Base-by-base conservation (phyloP, 2,113 vertebrate species). In the Bubo bubo region DNA sequence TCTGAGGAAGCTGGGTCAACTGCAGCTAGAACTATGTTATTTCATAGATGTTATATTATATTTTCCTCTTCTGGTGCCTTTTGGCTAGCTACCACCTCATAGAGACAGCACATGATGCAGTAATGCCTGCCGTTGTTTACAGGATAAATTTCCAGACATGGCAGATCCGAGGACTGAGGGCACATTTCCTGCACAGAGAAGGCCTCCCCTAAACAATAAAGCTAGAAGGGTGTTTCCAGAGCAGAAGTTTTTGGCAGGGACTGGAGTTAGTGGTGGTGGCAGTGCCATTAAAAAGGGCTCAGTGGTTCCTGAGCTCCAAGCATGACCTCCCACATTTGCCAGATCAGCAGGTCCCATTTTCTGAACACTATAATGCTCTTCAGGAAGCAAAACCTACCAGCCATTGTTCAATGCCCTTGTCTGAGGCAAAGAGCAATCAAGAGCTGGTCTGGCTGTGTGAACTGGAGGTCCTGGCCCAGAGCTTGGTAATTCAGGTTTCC, bases 121-220 rank as follows among this genome's bases (percentile, higher is more conserved):
- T 52, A 77, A 55, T 55, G 41, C 26, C 8, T 53, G 22, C 26
- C 27, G 24, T 16, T 0, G 0, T 35, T 55, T 62, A 72, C 19
- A 72, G 22, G 37, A 68, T 35, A 67, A 45, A 59, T 68, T 67
- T 72, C 28, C 62, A 59, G 32, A 55, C 1, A 8, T 5, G 24
- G 43, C 16, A 35, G 12, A 14, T 35, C 30, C 2, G 5, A 73
- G 37, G 49, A n/a, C 53, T 59, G 15, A 79, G 43, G 14, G 7
- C n/a, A 45, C 1, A 12, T 62, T 79, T 71, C 27, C 32, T 7
- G 32, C 45, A 30, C 22, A 73, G n/a, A 72, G 37, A 7, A 81
- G 34, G 4, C 6, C 11, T 47, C 22, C 39, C 5, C 13, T 10
- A 10, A 74, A 10, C 4, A 81, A 27, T 50, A 2, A 13, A 66